These are phyloP conservation scores for Chrysogorgia sp. DNA, from an alignment of 92 coral and sea anemone genomes.

Conservation along the genomic window DNA sequence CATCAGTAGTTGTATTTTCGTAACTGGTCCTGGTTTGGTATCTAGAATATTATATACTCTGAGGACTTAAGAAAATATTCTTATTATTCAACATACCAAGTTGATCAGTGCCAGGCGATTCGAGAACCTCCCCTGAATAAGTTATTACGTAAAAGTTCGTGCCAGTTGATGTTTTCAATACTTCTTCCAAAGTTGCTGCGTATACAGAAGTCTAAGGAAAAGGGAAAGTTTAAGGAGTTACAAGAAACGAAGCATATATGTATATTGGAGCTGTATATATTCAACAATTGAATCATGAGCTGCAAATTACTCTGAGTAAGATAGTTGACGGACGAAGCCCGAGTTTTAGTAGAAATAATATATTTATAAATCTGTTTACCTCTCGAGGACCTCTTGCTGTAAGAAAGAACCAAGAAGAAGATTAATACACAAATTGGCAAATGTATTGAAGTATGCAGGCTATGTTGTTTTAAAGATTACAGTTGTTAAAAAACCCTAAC, in stretches of 20 bases:
- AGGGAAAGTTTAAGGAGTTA: neutral
- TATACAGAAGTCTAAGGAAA: neutral
- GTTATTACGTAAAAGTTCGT: slow-evolving; percentile 87
- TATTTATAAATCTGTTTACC: no score
- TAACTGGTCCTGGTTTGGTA: no score
- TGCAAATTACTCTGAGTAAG: neutral
- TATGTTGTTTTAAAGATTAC: no score
- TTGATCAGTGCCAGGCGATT: slow-evolving; percentile 84
- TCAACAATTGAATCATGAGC: no score
- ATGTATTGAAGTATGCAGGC: no score
- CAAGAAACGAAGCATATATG: neutral
- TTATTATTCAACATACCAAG: slow-evolving; percentile 60
- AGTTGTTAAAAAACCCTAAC: no score
- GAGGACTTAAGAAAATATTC: neutral
- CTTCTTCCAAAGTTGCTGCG: slow-evolving; percentile 65
- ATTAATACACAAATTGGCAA: no score
- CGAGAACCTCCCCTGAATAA: slow-evolving; percentile 85
- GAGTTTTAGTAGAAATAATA: no score
- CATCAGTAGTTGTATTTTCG: no score
- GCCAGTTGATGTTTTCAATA: slow-evolving; percentile 86
- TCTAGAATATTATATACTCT: no score
- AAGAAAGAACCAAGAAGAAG: neutral
- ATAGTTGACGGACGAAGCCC: neutral
- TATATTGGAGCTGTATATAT: neutral
- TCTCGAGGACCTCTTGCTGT: neutral